Conservation (phyloP, 2,888 invertebrate species). For the Eumacrocentrus americanus region DNA sequence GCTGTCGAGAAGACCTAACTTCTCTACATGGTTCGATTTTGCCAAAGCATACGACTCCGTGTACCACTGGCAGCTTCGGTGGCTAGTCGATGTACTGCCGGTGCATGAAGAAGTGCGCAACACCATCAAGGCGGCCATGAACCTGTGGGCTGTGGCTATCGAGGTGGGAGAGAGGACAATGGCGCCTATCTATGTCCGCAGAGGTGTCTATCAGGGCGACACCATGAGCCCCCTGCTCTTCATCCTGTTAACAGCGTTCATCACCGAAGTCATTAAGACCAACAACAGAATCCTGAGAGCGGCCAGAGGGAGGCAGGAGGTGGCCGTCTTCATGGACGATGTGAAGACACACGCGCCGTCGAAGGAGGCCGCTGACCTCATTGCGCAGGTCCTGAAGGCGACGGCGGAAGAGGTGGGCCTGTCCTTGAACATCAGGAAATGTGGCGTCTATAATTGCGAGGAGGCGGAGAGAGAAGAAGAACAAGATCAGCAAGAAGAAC, state of each 20-base stretch:
- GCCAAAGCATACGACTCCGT: conserved; percentile 28
- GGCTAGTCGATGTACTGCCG: conserved; percentile 18
- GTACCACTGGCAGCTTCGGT: conserved; percentile 20
- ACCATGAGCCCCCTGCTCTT: conserved; percentile 31
- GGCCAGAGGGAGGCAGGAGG: too few relatives aligned
- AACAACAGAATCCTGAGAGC: too few relatives aligned
- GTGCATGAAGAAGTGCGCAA: background rate
- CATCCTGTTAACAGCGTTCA: conserved; percentile 20
- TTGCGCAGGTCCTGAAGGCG: too few relatives aligned
- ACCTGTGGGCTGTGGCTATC: conserved; percentile 3
- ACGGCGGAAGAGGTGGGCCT: too few relatives aligned
- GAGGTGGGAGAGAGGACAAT: conserved; percentile 1
- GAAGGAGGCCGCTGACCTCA: too few relatives aligned
- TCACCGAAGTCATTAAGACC: too few relatives aligned
- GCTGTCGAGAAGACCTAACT: conserved; percentile 22
- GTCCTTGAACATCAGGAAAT: too few relatives aligned
- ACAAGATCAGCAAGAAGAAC: too few relatives aligned
- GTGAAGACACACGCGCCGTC: too few relatives aligned
- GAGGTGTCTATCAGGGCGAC: conserved; percentile 30
- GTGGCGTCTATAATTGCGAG: too few relatives aligned
- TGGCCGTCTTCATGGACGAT: too few relatives aligned
- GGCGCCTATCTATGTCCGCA: background rate
- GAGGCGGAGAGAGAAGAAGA: too few relatives aligned
- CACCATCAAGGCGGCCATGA: conserved; percentile 1
- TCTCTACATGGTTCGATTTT: conserved; percentile 37